These are phyloP conservation scores for Tursiops truncatus DNA, from an alignment of 2,113 vertebrate genomes.

Conservation along the genomic window DNA sequence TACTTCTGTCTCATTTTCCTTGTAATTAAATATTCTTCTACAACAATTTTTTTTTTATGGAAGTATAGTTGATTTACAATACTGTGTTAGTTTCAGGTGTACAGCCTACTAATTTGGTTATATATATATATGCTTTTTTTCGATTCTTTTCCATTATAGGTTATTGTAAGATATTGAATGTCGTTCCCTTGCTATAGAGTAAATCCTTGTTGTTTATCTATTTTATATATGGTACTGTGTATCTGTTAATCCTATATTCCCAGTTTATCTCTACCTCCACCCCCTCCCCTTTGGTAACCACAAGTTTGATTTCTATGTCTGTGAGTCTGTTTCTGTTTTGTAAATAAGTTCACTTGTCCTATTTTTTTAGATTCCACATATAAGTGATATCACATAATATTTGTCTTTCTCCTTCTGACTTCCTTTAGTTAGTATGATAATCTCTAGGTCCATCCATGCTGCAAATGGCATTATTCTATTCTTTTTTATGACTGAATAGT, in stretches of 20 bases:
- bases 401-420: not conserved
- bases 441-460: not conserved
- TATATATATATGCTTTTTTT: not conserved
- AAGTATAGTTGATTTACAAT: not conserved
- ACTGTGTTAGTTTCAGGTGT: not conserved
- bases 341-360: not conserved
- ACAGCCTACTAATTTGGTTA: not conserved
- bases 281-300: not conserved
- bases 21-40: not conserved
- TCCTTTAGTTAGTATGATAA: not conserved
- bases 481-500: not conserved
- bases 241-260: not conserved
- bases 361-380: not conserved
- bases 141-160: not conserved
- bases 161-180: not conserved
- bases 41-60: not conserved
- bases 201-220: not conserved
- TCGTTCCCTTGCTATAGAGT: not conserved
- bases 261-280: not conserved
- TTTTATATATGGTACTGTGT: not conserved
- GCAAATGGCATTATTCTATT: not conserved
- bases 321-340: not conserved
- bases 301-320: not conserved
- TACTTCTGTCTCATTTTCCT: not conserved
- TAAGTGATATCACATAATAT: not conserved